Conservation (phyloP, 2,797 vertebrate species). For the Tamandua tetradactyla region DNA sequence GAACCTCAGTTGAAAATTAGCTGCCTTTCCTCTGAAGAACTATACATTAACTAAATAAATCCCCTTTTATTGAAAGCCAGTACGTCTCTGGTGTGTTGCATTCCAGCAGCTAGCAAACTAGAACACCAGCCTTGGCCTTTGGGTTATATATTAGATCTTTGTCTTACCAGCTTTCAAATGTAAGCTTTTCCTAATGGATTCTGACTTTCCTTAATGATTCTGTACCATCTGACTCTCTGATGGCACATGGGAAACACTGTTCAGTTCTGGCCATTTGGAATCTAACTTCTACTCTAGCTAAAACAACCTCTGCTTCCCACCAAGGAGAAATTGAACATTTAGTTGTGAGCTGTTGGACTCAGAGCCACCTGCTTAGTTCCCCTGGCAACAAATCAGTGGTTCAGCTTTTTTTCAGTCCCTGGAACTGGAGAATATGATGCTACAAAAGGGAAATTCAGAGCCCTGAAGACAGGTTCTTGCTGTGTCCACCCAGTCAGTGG, state of each 20-base stretch:
- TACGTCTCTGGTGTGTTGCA: too few relatives aligned
- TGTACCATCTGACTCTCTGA: neutral
- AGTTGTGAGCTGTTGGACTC: constrained; percentile 40
- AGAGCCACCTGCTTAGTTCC: constrained; percentile 26
- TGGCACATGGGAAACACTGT: neutral
- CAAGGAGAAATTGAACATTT: constrained; percentile 30
- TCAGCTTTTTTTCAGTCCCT: constrained; percentile 6
- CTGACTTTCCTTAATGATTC: too few relatives aligned
- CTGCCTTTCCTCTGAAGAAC: too few relatives aligned
- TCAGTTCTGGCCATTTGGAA: constrained; percentile 41
- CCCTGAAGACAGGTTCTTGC: neutral
- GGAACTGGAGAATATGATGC: neutral
- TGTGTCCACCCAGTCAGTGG: neutral
- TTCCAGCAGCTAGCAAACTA: too few relatives aligned
- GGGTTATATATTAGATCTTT: constrained; percentile 20
- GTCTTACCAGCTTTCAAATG: constrained; percentile 21
- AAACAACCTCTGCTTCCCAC: neutral
- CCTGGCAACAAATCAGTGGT: constrained; percentile 38
- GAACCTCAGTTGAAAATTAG: too few relatives aligned
- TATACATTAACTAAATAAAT: too few relatives aligned
- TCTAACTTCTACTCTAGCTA: neutral
- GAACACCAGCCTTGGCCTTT: too few relatives aligned
- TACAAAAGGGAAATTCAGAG: constrained; percentile 39
- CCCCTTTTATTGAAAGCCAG: too few relatives aligned
- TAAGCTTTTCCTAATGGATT: constrained; percentile 21